These are phyloP conservation scores for Mythimna lalbum DNA, from an alignment of 2,888 invertebrate genomes.

Conservation along the genomic window DNA sequence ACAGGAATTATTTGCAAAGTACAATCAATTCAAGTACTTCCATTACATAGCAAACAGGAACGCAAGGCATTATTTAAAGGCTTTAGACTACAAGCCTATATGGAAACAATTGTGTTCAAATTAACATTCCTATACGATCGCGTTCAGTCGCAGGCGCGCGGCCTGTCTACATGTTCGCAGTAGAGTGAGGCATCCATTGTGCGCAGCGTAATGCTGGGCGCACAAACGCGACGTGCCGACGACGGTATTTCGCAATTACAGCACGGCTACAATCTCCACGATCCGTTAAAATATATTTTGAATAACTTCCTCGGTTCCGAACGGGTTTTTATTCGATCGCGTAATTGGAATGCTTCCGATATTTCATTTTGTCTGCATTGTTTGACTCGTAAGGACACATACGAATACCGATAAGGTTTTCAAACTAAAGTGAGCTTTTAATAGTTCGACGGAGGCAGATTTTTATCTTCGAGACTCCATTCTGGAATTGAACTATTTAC, in stretches of 20 bases:
- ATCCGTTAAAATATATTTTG: slow-evolving; percentile 29
- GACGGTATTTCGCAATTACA: slow-evolving; percentile 52
- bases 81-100: slow-evolving; percentile 5
- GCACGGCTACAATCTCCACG: slow-evolving; percentile 46
- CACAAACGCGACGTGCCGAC: slow-evolving; percentile 26
- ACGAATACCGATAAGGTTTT: background rate
- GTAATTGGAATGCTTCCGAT: slow-evolving; percentile 44
- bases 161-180: slow-evolving; percentile 2
- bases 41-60: slow-evolving; percentile 20
- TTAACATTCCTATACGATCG: slow-evolving; percentile 37
- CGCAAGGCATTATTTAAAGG: slow-evolving; percentile 7
- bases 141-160: slow-evolving; percentile 17
- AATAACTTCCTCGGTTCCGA: slow-evolving; percentile 18
- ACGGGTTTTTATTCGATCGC: slow-evolving; percentile 34
- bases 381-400: background rate
- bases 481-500: no score
- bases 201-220: slow-evolving; percentile 12
- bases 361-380: slow-evolving; percentile 29
- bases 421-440: background rate
- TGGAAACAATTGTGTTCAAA: slow-evolving; percentile 28
- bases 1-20: slow-evolving; percentile 6
- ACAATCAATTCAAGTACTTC: background rate
- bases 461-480: slow-evolving; percentile 3
- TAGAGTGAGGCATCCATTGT: slow-evolving; percentile 25
- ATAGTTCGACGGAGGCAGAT: slow-evolving; percentile 4